Evolutionary conservation across 1,140 invertebrate species (phyloP).

Genomic region (Camponotus vicinus): DNA sequence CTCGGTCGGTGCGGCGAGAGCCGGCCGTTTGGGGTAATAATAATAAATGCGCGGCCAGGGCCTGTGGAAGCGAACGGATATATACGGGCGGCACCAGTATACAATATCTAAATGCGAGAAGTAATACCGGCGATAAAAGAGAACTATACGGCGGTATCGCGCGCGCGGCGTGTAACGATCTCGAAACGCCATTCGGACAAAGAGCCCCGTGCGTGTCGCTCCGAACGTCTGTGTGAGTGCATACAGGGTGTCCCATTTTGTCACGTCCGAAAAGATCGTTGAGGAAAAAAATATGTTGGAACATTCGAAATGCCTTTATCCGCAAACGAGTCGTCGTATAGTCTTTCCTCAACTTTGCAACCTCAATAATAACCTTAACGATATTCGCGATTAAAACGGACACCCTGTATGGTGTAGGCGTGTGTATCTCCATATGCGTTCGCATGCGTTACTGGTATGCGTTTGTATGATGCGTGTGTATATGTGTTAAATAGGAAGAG

Average conservation of each 20-base stretch:
- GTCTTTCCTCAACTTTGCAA: too few relatives aligned
- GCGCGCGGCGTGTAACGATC: conserved; percentile 56
- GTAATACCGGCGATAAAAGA: conserved; percentile 62
- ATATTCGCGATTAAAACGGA: neutral
- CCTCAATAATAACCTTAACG: too few relatives aligned
- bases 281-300: neutral
- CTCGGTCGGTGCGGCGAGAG: neutral
- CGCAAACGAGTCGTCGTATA: too few relatives aligned
- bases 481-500: conserved; percentile 5
- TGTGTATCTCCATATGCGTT: neutral
- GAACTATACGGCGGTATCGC: conserved; percentile 39
- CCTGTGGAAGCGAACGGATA: conserved; percentile 34
- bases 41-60: conserved; percentile 55
- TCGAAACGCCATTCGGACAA: conserved; percentile 52
- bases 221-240: neutral
- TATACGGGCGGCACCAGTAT: conserved; percentile 23
- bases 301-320: neutral
- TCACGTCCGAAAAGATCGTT: too few relatives aligned
- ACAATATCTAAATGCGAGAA: conserved; percentile 61
- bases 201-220: conserved; percentile 39
- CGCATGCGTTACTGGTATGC: neutral
- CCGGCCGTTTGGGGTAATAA: conserved; percentile 52
- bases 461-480: neutral
- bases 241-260: conserved; percentile 42
- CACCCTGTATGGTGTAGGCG: neutral